Base-by-base conservation (phyloP, 1,140 invertebrate species). In the Spodoptera litura region DNA sequence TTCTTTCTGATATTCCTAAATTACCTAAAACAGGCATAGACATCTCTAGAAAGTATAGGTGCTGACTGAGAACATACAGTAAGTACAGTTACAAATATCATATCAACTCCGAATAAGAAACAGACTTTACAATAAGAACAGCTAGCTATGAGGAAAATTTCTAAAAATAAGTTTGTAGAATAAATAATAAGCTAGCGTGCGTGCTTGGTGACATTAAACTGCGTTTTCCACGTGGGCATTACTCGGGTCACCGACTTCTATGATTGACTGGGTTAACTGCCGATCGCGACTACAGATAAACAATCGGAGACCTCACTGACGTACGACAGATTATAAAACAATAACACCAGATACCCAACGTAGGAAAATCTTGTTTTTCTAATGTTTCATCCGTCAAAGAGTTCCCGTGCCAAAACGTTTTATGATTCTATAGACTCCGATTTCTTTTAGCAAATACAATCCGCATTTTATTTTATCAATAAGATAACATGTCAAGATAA, bases 231-330 rank as follows among this genome's bases (percentile, higher is more conserved):
- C 52, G 68, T 71, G 68, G 25, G 52, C 53, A 71, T 38, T 55
- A 31, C 68, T 31, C 68, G 68, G 68, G 68, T 71, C 68, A 56
- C 68, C 68, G 68, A 71, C 68, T 71, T 56, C 27, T 53, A 52
- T 55, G 68, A 71, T 71, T 56, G 68, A 71, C 68, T 71, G 53
- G 68, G 68, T 71, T 71, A 71, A 56, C 68, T 55, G 68, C n/a
- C 68, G 68, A 71, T 71, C 52, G 52, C 38, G 52, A 15, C 31
- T 71, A 31, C 27, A 55, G 68, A 71, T 71, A 56, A 56, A 56
- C 64, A 52, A 53, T n/a, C 27, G 62, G 27, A 70, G 66, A 70
- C 66, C 52, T 71, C 25, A 53, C 31, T 71, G 68, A 56, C 68
- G 68, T 38, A 56, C 11, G 52, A 20, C 15, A 56, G 25, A 71